Conservation (phyloP, 2,797 vertebrate genomes). For the Catharus ustulatus region DNA sequence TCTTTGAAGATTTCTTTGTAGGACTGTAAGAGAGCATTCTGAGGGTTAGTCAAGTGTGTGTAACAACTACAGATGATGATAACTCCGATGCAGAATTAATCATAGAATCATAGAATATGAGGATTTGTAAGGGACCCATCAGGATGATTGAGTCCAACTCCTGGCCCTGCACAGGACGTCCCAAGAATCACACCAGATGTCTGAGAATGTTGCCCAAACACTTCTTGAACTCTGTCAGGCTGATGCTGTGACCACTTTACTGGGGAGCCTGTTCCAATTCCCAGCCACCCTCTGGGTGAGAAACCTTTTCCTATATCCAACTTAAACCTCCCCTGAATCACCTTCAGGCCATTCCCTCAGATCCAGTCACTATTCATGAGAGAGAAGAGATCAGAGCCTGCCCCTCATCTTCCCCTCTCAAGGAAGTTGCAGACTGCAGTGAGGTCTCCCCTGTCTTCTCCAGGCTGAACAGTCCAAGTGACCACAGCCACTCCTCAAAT, state of each 20-base stretch:
- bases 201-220: background rate
- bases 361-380: background rate
- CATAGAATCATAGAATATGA: background rate
- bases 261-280: background rate
- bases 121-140: background rate
- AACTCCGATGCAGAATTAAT: background rate
- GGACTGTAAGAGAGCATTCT: background rate
- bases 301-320: background rate
- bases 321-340: background rate
- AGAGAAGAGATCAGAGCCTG: background rate
- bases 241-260: background rate
- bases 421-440: background rate
- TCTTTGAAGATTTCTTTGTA: constrained; percentile 41
- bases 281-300: background rate
- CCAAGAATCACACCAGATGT: background rate
- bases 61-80: background rate
- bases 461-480: background rate
- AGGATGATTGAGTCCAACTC: background rate
- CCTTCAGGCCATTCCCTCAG: rapidly evolving
- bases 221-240: background rate
- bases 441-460: background rate
- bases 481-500: rapidly evolving
- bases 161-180: background rate
- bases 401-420: rapidly evolving
- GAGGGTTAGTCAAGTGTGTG: background rate